Evolutionary conservation across 2,113 vertebrate species (phyloP).

Genomic region (Spea bombifrons): DNA sequence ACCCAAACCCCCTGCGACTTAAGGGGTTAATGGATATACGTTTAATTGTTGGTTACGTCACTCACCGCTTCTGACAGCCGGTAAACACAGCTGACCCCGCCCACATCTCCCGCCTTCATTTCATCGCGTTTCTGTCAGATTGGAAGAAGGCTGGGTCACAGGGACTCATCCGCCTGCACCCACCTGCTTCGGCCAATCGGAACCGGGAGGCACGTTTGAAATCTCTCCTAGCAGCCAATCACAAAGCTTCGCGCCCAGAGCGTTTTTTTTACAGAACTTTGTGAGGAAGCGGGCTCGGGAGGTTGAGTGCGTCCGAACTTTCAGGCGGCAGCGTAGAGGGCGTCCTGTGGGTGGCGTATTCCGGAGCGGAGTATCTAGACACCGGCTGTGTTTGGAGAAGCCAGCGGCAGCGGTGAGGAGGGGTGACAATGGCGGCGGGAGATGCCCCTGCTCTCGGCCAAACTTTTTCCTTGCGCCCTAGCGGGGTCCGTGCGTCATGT

Average conservation of each 20-base stretch:
- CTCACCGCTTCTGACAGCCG: too few relatives aligned
- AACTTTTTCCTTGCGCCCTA: too few relatives aligned
- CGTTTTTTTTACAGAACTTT: slow-evolving; percentile 4
- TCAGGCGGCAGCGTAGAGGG: background rate
- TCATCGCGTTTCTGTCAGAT: background rate
- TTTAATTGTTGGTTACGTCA: too few relatives aligned
- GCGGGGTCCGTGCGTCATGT: too few relatives aligned
- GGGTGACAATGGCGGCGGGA: background rate
- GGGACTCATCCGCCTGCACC: background rate
- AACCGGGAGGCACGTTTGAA: background rate
- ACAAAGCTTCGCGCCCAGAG: slow-evolving; percentile 4
- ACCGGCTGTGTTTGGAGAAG: background rate
- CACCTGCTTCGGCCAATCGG: background rate
- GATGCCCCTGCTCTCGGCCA: background rate
- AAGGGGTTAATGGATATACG: too few relatives aligned
- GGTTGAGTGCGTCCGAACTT: slow-evolving; percentile 13
- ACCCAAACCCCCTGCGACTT: too few relatives aligned
- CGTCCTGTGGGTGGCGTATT: background rate
- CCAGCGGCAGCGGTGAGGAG: background rate
- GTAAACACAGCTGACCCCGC: background rate
- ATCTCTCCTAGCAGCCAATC: background rate
- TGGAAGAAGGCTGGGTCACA: background rate
- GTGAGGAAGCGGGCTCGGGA: background rate
- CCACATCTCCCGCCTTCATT: slow-evolving; percentile 14
- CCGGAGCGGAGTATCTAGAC: background rate